Evolutionary conservation across 2,113 vertebrate species (phyloP).

Genomic region (Nothocercus nigrocapillus): DNA sequence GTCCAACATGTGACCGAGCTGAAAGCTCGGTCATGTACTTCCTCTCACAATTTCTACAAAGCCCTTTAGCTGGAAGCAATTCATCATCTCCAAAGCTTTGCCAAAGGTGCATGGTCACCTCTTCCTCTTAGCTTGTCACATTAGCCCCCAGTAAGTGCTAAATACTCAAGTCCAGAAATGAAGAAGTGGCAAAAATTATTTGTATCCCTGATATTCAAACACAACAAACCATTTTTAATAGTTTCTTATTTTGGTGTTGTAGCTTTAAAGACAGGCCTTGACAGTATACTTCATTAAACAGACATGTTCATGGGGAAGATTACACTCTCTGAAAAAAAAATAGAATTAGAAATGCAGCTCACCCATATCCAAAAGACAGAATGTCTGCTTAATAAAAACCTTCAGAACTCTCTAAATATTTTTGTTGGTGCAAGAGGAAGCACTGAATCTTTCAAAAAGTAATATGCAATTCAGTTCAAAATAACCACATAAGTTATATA

Average conservation of each 20-base stretch:
- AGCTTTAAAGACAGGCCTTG: background rate
- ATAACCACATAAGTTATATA: background rate
- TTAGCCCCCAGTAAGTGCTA: background rate
- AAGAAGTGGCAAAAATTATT: background rate
- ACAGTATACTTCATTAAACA: background rate
- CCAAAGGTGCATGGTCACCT: background rate
- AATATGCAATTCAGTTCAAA: background rate
- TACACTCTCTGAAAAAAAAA: background rate
- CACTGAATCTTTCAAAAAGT: background rate
- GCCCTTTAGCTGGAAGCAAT: background rate
- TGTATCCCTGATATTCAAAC: background rate
- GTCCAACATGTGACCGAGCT: background rate
- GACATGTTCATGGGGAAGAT: background rate
- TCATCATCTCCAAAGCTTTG: background rate
- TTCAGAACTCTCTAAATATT: background rate
- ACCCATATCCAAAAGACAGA: background rate
- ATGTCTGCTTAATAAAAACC: background rate
- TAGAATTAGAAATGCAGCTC: background rate
- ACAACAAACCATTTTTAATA: background rate
- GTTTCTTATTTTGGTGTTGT: background rate
- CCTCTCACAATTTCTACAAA: background rate
- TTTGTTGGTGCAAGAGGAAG: background rate
- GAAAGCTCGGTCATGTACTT: background rate
- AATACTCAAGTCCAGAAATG: background rate
- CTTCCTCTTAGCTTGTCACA: background rate